phyloP scores from a whole-genome alignment of 2,113 vertebrate species.

The Tapirus terrestris region DNA sequence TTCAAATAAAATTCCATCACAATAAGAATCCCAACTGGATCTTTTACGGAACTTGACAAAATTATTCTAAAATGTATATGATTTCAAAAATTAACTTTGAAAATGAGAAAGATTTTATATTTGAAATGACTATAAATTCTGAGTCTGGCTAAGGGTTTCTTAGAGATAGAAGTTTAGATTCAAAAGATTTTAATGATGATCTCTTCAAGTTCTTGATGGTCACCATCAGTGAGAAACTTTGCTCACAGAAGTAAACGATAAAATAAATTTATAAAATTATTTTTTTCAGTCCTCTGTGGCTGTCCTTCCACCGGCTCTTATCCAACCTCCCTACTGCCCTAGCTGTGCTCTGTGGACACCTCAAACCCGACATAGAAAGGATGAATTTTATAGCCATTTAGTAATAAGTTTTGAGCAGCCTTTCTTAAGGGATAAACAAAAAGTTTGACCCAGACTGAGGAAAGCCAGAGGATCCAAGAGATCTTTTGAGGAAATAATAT shows the following conservation, averaged over 20 bases:
- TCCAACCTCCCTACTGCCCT: background rate
- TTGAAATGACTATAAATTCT: background rate
- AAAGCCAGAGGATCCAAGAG: slow-evolving; percentile 82
- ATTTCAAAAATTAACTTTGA: background rate
- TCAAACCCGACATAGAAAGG: slow-evolving; percentile 76
- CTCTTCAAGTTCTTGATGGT: background rate
- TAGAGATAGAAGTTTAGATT: background rate
- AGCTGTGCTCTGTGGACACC: background rate
- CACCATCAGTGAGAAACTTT: background rate
- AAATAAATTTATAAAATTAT: background rate
- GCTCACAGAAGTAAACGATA: background rate
- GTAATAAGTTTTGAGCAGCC: slow-evolving; percentile 77
- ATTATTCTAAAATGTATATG: background rate
- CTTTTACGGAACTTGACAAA: background rate
- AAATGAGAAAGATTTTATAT: background rate
- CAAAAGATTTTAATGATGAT: background rate
- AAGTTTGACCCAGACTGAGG: slow-evolving; percentile 68
- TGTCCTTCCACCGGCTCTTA: background rate
- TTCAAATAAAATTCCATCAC: background rate
- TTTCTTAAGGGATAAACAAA: slow-evolving; percentile 79
- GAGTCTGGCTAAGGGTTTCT: background rate
- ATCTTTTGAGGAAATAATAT: slow-evolving; percentile 84
- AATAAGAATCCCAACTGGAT: background rate
- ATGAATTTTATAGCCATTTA: slow-evolving; percentile 76
- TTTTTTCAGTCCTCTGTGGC: background rate